Conservation (phyloP, 2,113 vertebrate genomes). For the Xyliphius kryptos region DNA sequence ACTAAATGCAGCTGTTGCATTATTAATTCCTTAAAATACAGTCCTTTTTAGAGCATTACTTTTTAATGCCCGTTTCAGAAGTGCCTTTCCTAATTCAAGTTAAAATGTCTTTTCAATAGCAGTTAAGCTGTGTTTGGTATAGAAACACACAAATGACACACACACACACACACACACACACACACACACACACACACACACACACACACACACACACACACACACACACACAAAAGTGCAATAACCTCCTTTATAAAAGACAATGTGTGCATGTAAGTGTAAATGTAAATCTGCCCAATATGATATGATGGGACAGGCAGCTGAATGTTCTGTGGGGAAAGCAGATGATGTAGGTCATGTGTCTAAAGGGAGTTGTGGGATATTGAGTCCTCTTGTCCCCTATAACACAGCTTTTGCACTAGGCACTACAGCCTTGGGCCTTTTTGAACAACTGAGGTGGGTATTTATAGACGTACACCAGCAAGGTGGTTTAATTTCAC, state of each 20-base stretch:
- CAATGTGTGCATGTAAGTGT: too few species aligned
- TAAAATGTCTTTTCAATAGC: too few species aligned
- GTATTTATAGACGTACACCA: too few species aligned
- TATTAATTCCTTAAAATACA: slow-evolving; percentile 45
- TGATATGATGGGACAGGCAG: slow-evolving; percentile 5
- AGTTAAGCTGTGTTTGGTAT: too few species aligned
- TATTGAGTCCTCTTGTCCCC: slow-evolving; percentile 33
- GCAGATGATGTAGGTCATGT: slow-evolving; percentile 44
- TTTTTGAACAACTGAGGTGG: too few species aligned
- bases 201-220: slow-evolving; percentile 8
- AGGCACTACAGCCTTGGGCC: too few species aligned
- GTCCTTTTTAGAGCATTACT: slow-evolving; percentile 43
- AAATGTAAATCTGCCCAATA: too few species aligned
- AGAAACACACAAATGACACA: too few species aligned
- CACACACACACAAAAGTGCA: slow-evolving; percentile 1
- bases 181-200: slow-evolving; percentile 8
- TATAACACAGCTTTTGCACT: too few species aligned
- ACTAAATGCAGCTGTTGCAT: slow-evolving; percentile 44
- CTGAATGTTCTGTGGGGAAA: slow-evolving; percentile 18
- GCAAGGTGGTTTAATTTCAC: slow-evolving; percentile 7
- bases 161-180: slow-evolving; percentile 8
- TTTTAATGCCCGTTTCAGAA: slow-evolving; percentile 38
- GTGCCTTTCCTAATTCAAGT: neutral
- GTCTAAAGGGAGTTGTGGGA: slow-evolving; percentile 25
- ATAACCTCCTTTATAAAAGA: too few species aligned